A percentile compares a stretch with the other conserved stretches of the same genome.
phyloP scores from a whole-genome alignment of 2,888 invertebrate genomes.

The Pristionchus arcanus region DNA sequence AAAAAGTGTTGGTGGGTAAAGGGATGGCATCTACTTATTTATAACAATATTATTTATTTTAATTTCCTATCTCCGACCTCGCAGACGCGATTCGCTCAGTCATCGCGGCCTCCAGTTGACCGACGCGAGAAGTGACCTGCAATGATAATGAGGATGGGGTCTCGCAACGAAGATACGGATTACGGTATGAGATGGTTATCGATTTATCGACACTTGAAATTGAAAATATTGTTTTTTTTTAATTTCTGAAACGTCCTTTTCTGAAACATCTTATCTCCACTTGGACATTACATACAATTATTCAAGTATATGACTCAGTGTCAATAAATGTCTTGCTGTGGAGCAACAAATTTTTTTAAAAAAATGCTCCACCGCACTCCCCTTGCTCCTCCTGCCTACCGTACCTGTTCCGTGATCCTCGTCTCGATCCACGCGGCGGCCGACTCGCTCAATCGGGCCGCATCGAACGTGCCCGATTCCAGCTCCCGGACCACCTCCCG shows the following conservation, averaged over 20 bases:
- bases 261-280: too few relatives aligned
- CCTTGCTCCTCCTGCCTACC: not conserved
- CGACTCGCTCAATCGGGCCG: constrained; percentile 65
- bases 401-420: constrained; percentile 71
- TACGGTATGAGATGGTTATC: not conserved
- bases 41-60: too few relatives aligned
- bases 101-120: constrained; percentile 66
- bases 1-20: too few relatives aligned
- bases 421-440: constrained; percentile 72
- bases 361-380: not conserved
- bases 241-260: too few relatives aligned
- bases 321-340: too few relatives aligned
- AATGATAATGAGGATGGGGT: not conserved
- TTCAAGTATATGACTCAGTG: too few relatives aligned
- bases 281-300: too few relatives aligned
- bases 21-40: too few relatives aligned
- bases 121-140: constrained; percentile 65
- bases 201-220: too few relatives aligned
- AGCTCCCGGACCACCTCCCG: constrained; percentile 58
- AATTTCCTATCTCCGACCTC: constrained; percentile 16
- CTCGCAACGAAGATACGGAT: not conserved
- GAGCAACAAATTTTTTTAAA: not conserved
- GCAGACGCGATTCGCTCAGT: constrained; percentile 65
- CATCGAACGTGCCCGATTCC: constrained; percentile 64
- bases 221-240: too few relatives aligned